Percentiles rank a stretch among this genome's conserved stretches.
phyloP scores from a whole-genome alignment of 2,797 vertebrate genomes.

The Neopelma chrysocephalum region DNA sequence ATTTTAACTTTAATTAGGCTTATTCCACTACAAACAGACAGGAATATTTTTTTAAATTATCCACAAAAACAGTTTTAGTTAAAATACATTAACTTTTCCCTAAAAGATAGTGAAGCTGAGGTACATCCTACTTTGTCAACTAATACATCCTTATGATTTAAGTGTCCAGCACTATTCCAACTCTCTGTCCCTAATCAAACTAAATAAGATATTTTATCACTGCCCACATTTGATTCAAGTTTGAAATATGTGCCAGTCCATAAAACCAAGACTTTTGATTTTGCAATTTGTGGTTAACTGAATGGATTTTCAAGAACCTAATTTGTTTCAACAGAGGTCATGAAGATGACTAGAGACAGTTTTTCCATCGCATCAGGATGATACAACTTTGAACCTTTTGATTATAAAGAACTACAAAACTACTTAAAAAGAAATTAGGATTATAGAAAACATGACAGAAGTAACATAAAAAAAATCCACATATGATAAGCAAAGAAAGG shows the following conservation, averaged over 20 bases:
- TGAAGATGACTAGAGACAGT: background rate
- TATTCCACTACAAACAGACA: background rate
- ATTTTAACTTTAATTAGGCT: background rate
- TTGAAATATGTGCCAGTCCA: background rate
- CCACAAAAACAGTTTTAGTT: background rate
- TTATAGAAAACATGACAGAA: background rate
- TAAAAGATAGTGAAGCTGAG: background rate
- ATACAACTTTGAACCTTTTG: accelerated
- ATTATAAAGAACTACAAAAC: background rate
- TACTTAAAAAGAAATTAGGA: background rate
- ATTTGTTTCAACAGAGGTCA: background rate
- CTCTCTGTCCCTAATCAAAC: background rate
- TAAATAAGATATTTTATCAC: background rate
- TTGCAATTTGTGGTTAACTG: background rate
- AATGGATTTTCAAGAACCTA: background rate
- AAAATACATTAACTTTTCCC: background rate
- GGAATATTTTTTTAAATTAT: background rate
- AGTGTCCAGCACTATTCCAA: background rate
- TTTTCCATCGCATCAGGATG: background rate
- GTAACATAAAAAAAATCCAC: background rate
- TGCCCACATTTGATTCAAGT: background rate
- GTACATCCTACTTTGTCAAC: background rate
- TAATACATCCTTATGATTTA: background rate
- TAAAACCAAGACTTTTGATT: background rate
- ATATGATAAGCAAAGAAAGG: background rate